Base-by-base conservation (phyloP, 2,797 vertebrate genomes). In the Pipistrellus nathusii region DNA sequence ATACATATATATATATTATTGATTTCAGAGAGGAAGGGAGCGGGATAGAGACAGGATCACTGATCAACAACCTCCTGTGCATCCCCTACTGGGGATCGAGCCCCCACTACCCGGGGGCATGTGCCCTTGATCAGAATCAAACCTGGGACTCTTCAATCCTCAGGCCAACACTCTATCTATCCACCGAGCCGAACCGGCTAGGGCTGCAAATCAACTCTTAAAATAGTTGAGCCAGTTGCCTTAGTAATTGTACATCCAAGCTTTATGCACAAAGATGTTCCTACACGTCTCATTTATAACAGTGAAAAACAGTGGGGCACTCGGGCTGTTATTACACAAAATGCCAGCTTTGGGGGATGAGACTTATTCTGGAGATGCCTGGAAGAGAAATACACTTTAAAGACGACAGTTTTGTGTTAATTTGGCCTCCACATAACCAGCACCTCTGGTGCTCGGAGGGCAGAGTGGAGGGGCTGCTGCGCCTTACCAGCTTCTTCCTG, bases 401-500 rank as follows among this genome's bases (percentile, higher is more conserved):
- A 32, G 76, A 68, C 12, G 35, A 82, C 20, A 81, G 84, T 72
- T 66, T 32, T 85, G 38, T 82, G 88, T 72, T 66, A 53, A 90
- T 55, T 85, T 72, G 32, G 3, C 20, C 48, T 93, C 53, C 38
- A 38, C 25, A 59, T 27, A 25, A 75, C 27, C 62, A 4, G 27
- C 14, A 41, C 6, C 59, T 88, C 35, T 59, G 27, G 82, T 46
- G 18, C 41, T n/a, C 73, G 18, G 32, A 77, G 53, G 66, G 64
- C 21, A 82, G 55, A 93, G 46, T 1, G 12, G 32, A 84, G 32
- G 32, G 18, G 48, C 35, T 9, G 27, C 62, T 48, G 53, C 8
- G 64, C 88, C 99, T 99, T 98, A 99, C 99, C 99, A 99, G 98
- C 97, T 99, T 99, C 98, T 99, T 99, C 97, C 99, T 99, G 59